phyloP scores from a whole-genome alignment of 92 coral and sea anemone genomes.

The Parazoanthus darwini region DNA sequence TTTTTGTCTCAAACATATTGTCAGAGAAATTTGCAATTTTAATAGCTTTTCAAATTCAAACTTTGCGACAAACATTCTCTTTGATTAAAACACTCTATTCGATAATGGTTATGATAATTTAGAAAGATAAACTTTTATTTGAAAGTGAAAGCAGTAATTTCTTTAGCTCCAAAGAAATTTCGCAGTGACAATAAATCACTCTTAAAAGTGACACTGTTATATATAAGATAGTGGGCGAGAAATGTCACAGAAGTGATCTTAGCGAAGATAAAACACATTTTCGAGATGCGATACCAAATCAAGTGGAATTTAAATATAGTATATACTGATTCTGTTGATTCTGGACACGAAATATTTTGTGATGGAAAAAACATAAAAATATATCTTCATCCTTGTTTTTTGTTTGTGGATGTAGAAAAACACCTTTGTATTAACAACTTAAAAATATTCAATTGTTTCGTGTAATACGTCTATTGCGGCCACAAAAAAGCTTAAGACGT shows the following conservation, averaged over 20 bases:
- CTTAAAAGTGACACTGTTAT: neutral
- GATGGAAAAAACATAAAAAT: neutral
- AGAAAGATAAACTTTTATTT: neutral
- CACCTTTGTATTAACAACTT: neutral
- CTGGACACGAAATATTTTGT: conserved; percentile 20
- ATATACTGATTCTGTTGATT: neutral
- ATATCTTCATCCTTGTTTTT: neutral
- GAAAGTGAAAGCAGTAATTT: no score
- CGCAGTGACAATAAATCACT: neutral
- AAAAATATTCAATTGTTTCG: neutral
- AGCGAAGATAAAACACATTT: neutral
- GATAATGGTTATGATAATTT: conserved; percentile 10
- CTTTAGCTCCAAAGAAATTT: neutral
- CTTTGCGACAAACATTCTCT: conserved; percentile 18
- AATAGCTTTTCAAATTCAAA: conserved; percentile 28
- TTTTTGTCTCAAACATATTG: conserved; percentile 4
- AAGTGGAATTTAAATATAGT: neutral
- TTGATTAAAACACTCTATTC: neutral
- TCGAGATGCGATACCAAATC: neutral
- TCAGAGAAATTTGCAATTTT: conserved; percentile 14
- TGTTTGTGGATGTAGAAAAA: neutral
- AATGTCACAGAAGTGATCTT: neutral
- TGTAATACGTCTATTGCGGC: neutral
- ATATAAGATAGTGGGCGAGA: neutral
- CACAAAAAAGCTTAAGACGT: no score